Evolutionary conservation across 2,113 vertebrate species (phyloP).

Genomic region (Tympanuchus pallidicinctus): DNA sequence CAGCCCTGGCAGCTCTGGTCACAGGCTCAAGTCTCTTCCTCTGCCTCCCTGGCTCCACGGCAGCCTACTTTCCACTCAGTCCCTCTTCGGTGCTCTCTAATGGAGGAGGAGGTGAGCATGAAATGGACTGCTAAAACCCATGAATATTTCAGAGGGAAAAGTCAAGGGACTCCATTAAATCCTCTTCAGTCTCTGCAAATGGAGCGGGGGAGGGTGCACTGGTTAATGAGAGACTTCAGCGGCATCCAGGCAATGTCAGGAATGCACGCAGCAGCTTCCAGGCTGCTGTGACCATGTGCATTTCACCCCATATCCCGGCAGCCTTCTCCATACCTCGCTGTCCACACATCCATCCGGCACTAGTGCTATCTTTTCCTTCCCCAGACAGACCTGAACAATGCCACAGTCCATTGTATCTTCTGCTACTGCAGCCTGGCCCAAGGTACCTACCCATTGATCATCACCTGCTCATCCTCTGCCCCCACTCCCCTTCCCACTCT

Average conservation of each 20-base stretch:
- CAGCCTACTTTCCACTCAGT: not conserved
- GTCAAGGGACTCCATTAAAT: constrained; percentile 77
- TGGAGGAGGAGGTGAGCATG: constrained; percentile 67
- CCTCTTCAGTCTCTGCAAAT: constrained; percentile 58
- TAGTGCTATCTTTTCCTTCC: not conserved
- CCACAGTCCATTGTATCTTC: not conserved
- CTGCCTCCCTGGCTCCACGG: not conserved
- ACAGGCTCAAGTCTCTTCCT: constrained; percentile 8
- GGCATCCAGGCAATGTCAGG: constrained; percentile 17
- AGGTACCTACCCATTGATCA: not conserved
- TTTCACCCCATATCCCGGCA: not conserved
- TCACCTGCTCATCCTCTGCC: not conserved
- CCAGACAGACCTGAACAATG: not conserved
- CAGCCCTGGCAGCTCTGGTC: not conserved
- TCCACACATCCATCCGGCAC: not conserved
- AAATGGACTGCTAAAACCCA: constrained; percentile 73
- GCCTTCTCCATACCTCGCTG: not conserved
- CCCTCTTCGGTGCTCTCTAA: constrained; percentile 52
- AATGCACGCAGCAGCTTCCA: not conserved
- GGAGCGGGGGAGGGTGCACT: not conserved
- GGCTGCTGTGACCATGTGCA: accelerated
- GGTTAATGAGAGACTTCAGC: constrained; percentile 63
- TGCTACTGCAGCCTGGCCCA: not conserved
- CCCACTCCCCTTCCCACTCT: not conserved
- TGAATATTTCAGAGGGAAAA: constrained; percentile 80